Percentiles rank a stretch among this genome's conserved stretches.
These are phyloP conservation scores for Siniperca knerii DNA, from an alignment of 2,113 vertebrate species.

Conservation along the genomic window DNA sequence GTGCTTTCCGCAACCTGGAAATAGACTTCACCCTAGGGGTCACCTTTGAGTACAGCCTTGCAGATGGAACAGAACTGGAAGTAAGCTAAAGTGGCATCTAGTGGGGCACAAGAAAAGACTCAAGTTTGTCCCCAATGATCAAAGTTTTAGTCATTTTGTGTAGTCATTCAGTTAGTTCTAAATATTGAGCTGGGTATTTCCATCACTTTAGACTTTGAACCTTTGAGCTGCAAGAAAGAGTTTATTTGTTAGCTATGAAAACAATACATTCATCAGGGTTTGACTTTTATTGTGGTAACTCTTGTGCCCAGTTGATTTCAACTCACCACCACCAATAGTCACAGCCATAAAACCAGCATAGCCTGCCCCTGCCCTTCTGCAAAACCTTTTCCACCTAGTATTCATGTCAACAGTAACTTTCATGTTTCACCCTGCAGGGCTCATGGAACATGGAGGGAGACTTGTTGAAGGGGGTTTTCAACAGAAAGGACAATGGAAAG, in stretches of 20 bases:
- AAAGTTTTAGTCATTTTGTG: background rate
- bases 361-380: background rate
- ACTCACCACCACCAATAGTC: background rate
- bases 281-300: background rate
- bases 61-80: constrained; percentile 91
- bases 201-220: constrained; percentile 4
- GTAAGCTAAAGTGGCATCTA: constrained; percentile 81
- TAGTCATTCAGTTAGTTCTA: background rate
- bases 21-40: constrained; percentile 90
- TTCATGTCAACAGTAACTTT: background rate
- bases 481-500: constrained; percentile 92
- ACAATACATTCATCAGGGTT: background rate
- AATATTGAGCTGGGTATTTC: background rate
- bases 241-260: background rate
- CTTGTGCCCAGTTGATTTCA: background rate
- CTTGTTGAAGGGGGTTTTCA: constrained; percentile 87
- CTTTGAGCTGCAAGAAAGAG: background rate
- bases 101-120: background rate
- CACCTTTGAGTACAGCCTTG: constrained; percentile 88
- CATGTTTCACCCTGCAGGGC: constrained; percentile 81
- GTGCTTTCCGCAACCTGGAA: constrained; percentile 88
- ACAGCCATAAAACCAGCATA: background rate
- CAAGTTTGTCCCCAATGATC: background rate
- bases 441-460: constrained; percentile 88
- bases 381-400: background rate